Evolutionary conservation across 2,888 invertebrate species (phyloP), one percentile per base, ranked within the genome.

Genomic region (Tachina fera): DNA sequence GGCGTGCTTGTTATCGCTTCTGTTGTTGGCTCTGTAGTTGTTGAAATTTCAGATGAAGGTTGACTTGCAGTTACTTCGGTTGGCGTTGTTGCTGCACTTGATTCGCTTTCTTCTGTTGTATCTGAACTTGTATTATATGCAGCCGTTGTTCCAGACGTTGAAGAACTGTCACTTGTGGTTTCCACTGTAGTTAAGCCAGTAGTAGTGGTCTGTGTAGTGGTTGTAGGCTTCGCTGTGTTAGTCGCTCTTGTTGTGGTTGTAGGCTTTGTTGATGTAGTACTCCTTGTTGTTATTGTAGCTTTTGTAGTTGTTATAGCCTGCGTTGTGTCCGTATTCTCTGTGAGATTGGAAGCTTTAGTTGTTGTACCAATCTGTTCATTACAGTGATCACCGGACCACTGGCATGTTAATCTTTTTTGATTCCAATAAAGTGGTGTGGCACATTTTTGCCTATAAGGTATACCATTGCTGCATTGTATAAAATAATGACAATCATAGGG

Each of bases 401-500:
- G 67, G 22, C 87, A 87, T 1, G 79, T 72, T 8, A 76, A 47
- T 8, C 11, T 9, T 10, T 31, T n/a, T 76, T 79, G 82, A 79
- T 75, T 84, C 87, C 87, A 87, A 70, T 80, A 84, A n/a, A 83
- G 63, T 13, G 67, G 53, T 4, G 16, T 1, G 1, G 83, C 72
- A 68, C 87, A 87, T 74, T 51, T 47, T 10, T 53, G 11, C 22
- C 72, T 53, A 47, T 77, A 67, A 1, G 84, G 58, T 11, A 41
- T 68, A 3, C 80, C 84, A 53, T 87, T 84, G 14, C 68, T 61
- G 56, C 87, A 87, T 51, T 84, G 84, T 53, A 87, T 47, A 74
- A 68, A 87, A 67, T 76, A 80, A 5, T 77, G 81, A 16, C 88
- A 88, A 79, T 89, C 88, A 0, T 47, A 74, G 3, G 84, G 79